phyloP scores from a whole-genome alignment of 2,797 vertebrate species.

The Picus viridis region DNA sequence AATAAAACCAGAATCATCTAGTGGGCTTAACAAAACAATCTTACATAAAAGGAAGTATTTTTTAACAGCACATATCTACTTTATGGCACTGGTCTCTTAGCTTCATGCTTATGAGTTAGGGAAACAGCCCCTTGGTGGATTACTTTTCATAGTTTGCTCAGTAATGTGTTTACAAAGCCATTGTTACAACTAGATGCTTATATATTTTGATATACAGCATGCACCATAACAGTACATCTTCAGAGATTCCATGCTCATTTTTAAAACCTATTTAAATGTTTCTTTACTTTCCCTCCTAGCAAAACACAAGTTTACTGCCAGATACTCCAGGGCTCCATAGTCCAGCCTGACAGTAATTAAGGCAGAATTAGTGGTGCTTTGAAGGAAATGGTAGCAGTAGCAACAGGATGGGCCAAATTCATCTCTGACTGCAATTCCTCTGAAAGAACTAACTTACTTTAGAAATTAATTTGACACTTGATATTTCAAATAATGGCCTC shows the following conservation, averaged over 20 bases:
- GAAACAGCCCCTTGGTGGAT: conserved; percentile 76
- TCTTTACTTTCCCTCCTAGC: conserved; percentile 68
- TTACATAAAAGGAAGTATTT: conserved; percentile 66
- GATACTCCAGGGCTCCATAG: conserved; percentile 56
- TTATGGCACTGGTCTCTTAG: conserved; percentile 73
- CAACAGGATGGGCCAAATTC: conserved; percentile 32
- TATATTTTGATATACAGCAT: conserved; percentile 74
- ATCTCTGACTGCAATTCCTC: conserved; percentile 22
- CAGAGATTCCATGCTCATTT: conserved; percentile 74
- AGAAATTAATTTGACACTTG: background rate
- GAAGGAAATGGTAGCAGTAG: conserved; percentile 27
- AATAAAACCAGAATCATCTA: conserved; percentile 44
- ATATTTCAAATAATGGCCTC: conserved; percentile 51
- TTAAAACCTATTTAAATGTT: conserved; percentile 73
- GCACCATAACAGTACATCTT: conserved; percentile 69
- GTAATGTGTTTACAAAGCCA: conserved; percentile 77
- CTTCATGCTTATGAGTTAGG: conserved; percentile 67
- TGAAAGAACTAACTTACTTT: conserved; percentile 25
- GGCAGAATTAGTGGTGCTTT: conserved; percentile 48
- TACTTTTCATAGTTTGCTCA: conserved; percentile 78
- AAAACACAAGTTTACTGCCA: conserved; percentile 62
- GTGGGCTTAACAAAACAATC: conserved; percentile 54
- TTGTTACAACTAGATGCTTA: conserved; percentile 71
- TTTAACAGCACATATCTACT: conserved; percentile 70
- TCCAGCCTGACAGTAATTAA: conserved; percentile 68